These are phyloP conservation scores for Drosophila nigricruria DNA, from an alignment of 2,888 invertebrate genomes.

Conservation along the genomic window DNA sequence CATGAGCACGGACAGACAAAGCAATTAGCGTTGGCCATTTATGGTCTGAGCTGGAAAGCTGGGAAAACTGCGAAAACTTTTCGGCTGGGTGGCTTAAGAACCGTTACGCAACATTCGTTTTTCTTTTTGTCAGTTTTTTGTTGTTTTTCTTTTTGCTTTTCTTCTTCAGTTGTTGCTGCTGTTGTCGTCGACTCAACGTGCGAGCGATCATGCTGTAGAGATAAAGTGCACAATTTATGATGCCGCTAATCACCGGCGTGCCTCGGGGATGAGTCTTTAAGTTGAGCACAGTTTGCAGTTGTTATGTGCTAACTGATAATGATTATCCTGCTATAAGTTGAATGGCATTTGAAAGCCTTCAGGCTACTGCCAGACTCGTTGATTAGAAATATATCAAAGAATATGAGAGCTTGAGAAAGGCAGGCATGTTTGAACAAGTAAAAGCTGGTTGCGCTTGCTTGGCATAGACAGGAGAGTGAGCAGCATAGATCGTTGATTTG, in stretches of 20 bases:
- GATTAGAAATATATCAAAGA: conserved; percentile 40
- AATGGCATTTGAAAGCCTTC: conserved; percentile 18
- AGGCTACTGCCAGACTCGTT: conserved; percentile 29
- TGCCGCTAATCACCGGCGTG: conserved; percentile 61
- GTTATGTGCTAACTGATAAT: conserved; percentile 78
- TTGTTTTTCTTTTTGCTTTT: neutral
- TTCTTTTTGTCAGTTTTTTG: neutral
- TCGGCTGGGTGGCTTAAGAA: conserved; percentile 60
- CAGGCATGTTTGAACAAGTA: conserved; percentile 26
- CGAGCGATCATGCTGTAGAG: conserved; percentile 56
- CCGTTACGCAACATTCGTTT: conserved; percentile 55
- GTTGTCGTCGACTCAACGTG: conserved; percentile 9
- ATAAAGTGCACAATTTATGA: conserved; percentile 64
- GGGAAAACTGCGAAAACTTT: conserved; percentile 41
- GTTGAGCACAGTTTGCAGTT: conserved; percentile 55
- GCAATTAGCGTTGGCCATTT: conserved; percentile 58
- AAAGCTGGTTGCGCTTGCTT: conserved; percentile 23
- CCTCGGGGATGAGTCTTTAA: conserved; percentile 61
- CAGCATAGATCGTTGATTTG: neutral
- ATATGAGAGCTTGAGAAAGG: conserved; percentile 30
- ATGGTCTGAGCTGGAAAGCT: conserved; percentile 41
- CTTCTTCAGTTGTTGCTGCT: neutral
- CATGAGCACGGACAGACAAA: conserved; percentile 34
- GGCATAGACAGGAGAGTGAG: neutral
- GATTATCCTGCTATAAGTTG: conserved; percentile 63